Conservation (phyloP, 2,888 invertebrate genomes). For the Drosophila meridionalis region DNA sequence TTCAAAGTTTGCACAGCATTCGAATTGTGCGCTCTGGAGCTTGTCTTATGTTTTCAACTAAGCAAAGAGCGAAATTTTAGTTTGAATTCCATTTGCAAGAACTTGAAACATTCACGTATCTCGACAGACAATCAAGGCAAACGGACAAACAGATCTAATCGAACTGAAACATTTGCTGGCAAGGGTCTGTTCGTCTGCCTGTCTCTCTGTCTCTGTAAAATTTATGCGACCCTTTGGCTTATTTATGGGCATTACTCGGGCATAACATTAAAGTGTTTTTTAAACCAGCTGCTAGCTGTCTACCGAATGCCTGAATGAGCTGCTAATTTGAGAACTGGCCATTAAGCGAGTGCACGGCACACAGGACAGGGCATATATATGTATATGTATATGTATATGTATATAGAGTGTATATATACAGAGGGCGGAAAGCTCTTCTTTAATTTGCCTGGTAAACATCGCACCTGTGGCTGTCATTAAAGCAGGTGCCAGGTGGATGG, state of each 20-base stretch:
- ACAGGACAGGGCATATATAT: not conserved
- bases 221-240: slow-evolving; percentile 70
- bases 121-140: slow-evolving; percentile 48
- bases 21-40: slow-evolving; percentile 34
- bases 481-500: slow-evolving; percentile 10
- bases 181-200: slow-evolving; percentile 9
- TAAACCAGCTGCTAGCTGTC: slow-evolving; percentile 53
- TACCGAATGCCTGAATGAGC: slow-evolving; percentile 55
- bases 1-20: slow-evolving; percentile 68
- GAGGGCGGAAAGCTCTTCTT: slow-evolving; percentile 24
- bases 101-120: slow-evolving; percentile 41
- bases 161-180: slow-evolving; percentile 33
- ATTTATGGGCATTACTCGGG: slow-evolving; percentile 70
- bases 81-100: slow-evolving; percentile 31
- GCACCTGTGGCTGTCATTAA: slow-evolving; percentile 73
- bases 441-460: slow-evolving; percentile 49
- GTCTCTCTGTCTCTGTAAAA: slow-evolving; percentile 26
- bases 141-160: slow-evolving; percentile 27
- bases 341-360: slow-evolving; percentile 37
- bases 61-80: slow-evolving; percentile 12
- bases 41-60: slow-evolving; percentile 31
- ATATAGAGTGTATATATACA: not conserved
- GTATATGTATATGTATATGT: not conserved
- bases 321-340: slow-evolving; percentile 73
- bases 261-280: slow-evolving; percentile 72